Conservation (phyloP, 2,888 invertebrate genomes). For the Chymomyza fuscimana region DNA sequence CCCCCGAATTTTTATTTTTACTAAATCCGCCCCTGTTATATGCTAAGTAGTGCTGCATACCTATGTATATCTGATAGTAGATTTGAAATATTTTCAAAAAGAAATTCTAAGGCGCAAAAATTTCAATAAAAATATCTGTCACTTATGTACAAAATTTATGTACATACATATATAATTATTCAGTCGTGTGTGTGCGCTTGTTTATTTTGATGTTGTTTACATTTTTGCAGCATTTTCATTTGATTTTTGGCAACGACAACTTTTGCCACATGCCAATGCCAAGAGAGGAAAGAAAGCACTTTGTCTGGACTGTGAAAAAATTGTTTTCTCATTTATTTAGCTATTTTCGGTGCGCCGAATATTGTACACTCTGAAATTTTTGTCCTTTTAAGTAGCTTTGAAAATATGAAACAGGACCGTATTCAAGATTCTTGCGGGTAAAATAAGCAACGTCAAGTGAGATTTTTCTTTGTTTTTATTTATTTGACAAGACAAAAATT, state of each 20-base stretch:
- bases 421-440: too few species aligned
- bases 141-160: not conserved
- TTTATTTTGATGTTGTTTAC: not conserved
- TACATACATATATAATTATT: not conserved
- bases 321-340: not conserved
- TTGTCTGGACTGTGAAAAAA: not conserved
- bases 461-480: too few species aligned
- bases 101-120: not conserved
- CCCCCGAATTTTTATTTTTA: too few species aligned
- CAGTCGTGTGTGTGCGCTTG: not conserved
- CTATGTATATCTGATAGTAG: too few species aligned
- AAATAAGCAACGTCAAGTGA: too few species aligned
- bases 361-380: not conserved
- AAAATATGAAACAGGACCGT: too few species aligned
- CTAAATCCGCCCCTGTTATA: too few species aligned
- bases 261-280: not conserved
- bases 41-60: too few species aligned
- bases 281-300: not conserved
- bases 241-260: not conserved
- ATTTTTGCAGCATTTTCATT: not conserved
- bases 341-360: not conserved
- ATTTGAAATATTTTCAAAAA: not conserved
- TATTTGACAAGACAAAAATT: too few species aligned
- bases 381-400: too few species aligned
- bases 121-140: not conserved